Percentiles rank a stretch among this genome's conserved stretches.
phyloP scores from a whole-genome alignment of 2,113 vertebrate species.

The Castor canadensis region DNA sequence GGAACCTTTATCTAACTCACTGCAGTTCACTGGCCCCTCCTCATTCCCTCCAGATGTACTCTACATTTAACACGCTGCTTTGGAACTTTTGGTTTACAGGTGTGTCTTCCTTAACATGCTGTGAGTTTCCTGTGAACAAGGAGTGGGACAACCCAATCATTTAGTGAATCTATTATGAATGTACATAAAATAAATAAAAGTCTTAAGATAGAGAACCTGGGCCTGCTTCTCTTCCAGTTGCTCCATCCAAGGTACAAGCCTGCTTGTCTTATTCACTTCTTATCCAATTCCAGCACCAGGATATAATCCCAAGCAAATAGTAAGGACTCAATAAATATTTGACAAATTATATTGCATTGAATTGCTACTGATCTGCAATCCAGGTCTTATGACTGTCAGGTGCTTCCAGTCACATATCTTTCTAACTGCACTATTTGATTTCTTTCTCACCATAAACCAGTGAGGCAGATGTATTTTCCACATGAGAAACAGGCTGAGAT shows the following conservation, averaged over 20 bases:
- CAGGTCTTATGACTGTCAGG: conserved; percentile 66
- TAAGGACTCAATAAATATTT: conserved; percentile 65
- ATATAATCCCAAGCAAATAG: not conserved
- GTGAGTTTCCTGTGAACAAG: not conserved
- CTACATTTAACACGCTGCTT: not conserved
- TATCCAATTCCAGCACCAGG: conserved; percentile 35
- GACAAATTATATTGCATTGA: conserved; percentile 44
- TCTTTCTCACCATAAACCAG: not conserved
- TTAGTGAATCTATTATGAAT: not conserved
- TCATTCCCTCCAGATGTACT: accelerated
- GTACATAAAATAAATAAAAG: not conserved
- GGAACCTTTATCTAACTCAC: not conserved
- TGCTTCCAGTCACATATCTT: conserved; percentile 34
- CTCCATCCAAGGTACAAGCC: not conserved
- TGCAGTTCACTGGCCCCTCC: not conserved
- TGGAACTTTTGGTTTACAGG: not conserved
- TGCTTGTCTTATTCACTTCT: not conserved
- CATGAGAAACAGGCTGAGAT: conserved; percentile 10
- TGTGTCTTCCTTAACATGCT: not conserved
- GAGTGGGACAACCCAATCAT: too few species aligned
- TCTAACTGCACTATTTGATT: not conserved
- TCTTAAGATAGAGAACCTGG: not conserved
- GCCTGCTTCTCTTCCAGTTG: not conserved
- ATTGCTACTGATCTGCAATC: not conserved
- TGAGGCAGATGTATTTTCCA: not conserved